Evolutionary conservation across 2,113 vertebrate genomes (phyloP).

Genomic region (Mobula hypostoma): DNA sequence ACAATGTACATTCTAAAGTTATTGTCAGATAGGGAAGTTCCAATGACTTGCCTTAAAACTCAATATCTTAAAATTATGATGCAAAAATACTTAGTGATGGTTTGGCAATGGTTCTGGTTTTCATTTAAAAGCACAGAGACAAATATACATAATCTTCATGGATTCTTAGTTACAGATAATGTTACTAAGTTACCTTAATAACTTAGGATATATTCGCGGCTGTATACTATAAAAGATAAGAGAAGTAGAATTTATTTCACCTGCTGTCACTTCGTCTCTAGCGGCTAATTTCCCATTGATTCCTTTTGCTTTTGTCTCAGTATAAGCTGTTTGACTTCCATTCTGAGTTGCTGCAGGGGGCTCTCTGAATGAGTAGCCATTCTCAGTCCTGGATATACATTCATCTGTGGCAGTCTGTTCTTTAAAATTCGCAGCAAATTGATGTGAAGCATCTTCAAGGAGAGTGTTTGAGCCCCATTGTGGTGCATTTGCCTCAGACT

Average conservation of each 20-base stretch:
- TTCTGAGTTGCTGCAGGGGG: slow-evolving; percentile 69
- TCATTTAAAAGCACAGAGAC: not conserved
- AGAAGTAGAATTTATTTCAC: slow-evolving; percentile 55
- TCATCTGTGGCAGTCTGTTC: slow-evolving; percentile 62
- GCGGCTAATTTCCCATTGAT: slow-evolving; percentile 84
- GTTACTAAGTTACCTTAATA: not conserved
- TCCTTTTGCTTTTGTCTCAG: slow-evolving; percentile 78
- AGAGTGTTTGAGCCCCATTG: slow-evolving; percentile 82
- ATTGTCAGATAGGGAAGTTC: not conserved
- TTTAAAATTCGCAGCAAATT: slow-evolving; percentile 65
- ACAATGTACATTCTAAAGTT: not conserved
- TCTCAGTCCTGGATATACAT: slow-evolving; percentile 71
- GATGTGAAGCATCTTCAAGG: slow-evolving; percentile 57
- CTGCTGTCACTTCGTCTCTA: slow-evolving; percentile 80
- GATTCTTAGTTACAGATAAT: not conserved
- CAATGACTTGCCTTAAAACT: not conserved
- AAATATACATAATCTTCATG: not conserved
- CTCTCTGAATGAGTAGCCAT: slow-evolving; percentile 73
- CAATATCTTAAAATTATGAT: not conserved
- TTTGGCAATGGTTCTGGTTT: not conserved
- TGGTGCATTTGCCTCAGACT: slow-evolving; percentile 76
- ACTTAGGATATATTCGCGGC: no score
- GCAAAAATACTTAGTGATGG: not conserved
- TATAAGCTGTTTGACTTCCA: slow-evolving; percentile 57
- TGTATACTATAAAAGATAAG: not conserved